Percentiles rank a stretch among this genome's conserved stretches.
phyloP scores from a whole-genome alignment of 30 jellyfish, hydroid and myxozoan species.

The Turritopsis dohrnii region DNA sequence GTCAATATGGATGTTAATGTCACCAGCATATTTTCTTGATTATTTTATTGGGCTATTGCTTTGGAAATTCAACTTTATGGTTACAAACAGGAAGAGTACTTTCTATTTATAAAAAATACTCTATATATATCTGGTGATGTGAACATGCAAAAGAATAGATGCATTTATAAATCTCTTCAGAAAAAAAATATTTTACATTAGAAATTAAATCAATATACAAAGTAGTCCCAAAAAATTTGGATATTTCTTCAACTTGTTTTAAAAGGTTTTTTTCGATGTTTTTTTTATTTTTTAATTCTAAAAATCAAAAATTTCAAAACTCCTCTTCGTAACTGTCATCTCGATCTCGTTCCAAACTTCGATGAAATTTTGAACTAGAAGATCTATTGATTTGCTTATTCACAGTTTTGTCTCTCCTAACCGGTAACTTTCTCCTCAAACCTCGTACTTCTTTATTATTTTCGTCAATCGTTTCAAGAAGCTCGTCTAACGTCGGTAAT shows the following conservation, averaged over 20 bases:
- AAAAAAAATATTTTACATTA: neutral
- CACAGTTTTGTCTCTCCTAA: neutral
- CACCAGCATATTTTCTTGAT: no score
- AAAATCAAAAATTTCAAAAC: neutral
- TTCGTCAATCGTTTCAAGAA: neutral
- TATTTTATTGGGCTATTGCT: no score
- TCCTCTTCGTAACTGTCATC: neutral
- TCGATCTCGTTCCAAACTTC: neutral
- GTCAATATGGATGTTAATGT: no score
- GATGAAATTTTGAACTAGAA: neutral
- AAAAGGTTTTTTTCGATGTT: no score
- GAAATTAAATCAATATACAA: neutral
- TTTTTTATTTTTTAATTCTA: neutral
- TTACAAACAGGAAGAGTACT: no score
- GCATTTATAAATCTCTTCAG: neutral
- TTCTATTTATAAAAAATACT: no score
- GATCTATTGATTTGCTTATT: neutral
- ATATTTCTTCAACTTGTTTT: no score
- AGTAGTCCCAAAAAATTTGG: no score
- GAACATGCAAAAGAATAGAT: no score
- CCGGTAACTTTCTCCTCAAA: neutral
- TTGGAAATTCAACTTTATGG: no score
- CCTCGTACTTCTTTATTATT: conserved; percentile 3
- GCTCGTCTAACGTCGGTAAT: neutral
- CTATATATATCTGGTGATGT: no score